Evolutionary conservation across 2,888 invertebrate species (phyloP).

Genomic region (Cosmia pyralina): DNA sequence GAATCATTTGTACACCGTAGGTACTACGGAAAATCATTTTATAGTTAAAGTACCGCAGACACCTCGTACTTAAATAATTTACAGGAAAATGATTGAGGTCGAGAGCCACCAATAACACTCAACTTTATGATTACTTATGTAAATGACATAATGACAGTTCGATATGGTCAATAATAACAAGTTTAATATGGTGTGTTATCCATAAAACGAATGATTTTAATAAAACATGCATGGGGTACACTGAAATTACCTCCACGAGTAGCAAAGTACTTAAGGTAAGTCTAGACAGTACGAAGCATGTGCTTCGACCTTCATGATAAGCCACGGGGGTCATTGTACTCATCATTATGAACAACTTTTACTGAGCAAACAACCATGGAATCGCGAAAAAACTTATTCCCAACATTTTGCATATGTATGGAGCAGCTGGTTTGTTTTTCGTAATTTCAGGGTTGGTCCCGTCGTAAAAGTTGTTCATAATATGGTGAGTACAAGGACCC

Average conservation of each 20-base stretch:
- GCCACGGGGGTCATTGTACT: background rate
- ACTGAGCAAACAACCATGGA: background rate
- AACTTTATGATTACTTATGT: slow-evolving; percentile 7
- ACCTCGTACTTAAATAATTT: background rate
- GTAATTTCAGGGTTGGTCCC: background rate
- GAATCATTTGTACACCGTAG: too few species aligned
- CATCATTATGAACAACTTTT: background rate
- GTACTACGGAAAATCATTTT: background rate
- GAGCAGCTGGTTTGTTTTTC: background rate
- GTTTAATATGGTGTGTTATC: background rate
- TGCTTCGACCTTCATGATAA: background rate
- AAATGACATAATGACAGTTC: slow-evolving; percentile 25
- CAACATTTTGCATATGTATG: background rate
- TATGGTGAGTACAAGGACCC: background rate
- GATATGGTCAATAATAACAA: slow-evolving; percentile 6
- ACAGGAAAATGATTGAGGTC: slow-evolving; percentile 18
- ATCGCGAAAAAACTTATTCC: background rate
- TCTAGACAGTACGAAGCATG: too few species aligned
- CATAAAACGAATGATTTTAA: background rate
- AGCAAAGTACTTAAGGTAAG: background rate
- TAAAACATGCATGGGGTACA: background rate
- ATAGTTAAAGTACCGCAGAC: too few species aligned
- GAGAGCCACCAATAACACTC: slow-evolving; percentile 3
- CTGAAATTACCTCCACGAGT: background rate
- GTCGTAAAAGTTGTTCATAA: background rate